phyloP scores from a whole-genome alignment of 2,888 invertebrate genomes.

The Melanophora roralis region DNA sequence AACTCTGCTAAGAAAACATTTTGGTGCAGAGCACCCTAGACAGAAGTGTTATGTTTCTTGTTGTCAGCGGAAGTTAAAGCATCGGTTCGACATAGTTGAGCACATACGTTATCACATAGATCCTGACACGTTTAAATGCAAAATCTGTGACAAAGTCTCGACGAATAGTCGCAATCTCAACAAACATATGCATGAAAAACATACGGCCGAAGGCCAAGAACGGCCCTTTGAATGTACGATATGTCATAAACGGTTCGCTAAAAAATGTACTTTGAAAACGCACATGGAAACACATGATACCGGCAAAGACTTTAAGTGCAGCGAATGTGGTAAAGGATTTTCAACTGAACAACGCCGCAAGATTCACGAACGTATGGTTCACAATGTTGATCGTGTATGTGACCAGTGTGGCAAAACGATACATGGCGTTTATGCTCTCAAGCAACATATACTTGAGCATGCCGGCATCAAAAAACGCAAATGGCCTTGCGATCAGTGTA shows the following conservation, averaged over 20 bases:
- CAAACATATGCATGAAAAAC: constrained; percentile 60
- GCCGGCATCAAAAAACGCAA: constrained; percentile 54
- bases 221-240: constrained; percentile 54
- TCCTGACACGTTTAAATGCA: constrained; percentile 64
- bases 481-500: constrained; percentile 63
- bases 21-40: constrained; percentile 51
- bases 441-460: constrained; percentile 58
- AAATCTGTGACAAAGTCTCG: constrained; percentile 58
- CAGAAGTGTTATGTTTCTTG: constrained; percentile 62
- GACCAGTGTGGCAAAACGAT: constrained; percentile 61
- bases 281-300: constrained; percentile 63
- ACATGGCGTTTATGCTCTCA: constrained; percentile 49
- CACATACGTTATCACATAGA: constrained; percentile 64
- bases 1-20: constrained; percentile 60
- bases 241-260: constrained; percentile 62
- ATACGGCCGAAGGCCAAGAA: constrained; percentile 32
- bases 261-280: constrained; percentile 46
- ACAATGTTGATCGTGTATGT: constrained; percentile 53
- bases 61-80: constrained; percentile 63
- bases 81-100: constrained; percentile 63
- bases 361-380: constrained; percentile 56
- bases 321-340: constrained; percentile 65
- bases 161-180: constrained; percentile 54
- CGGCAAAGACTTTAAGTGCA: constrained; percentile 59
- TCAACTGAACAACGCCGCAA: constrained; percentile 52